Evolutionary conservation across 2,797 vertebrate species (phyloP), one percentile per base, ranked within the genome.

Genomic region (Trematomus bernacchii): DNA sequence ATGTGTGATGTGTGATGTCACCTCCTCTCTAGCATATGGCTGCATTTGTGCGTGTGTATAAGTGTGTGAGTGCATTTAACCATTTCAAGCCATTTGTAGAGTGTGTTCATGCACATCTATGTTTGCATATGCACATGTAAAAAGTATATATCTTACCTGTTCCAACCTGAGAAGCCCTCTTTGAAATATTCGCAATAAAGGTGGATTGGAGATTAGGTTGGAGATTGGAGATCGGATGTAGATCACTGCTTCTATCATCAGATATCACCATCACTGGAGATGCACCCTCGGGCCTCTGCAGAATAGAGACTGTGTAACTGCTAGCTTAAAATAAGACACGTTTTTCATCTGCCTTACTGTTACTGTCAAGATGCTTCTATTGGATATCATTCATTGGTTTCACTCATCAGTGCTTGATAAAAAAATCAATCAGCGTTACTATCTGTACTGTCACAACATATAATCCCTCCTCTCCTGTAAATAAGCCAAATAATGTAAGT

Each of bases 1-100:
- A 77, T 82, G 76, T 77, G 80, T 89, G 79, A 77, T 82, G 76
- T 77, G 80, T 89, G 82, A 86, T 84, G 87, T 89, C 90, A 87
- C 76, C 73, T 76, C 52, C 64, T 66, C 76, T 71, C 70, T 44
- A 71, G 21, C 69, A 65, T 37, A 72, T 77, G 83, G 65, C 72
- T 83, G 72, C 73, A 64, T 81, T 77, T 81, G 63, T 76, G 68
- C 51, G 33, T 87, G 68, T 76, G 63, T 73, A 44, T 61, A 69
- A 57, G 30, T 62, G 44, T 55, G 40, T 37, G 21, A 50, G 42
- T 62, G 66, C 3, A 64, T 82, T 61, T 51, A 3, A 67, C 44
- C 11, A 47, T 8, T 70, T 19, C 44, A 42, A 13, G 74, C 14
- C 10, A 23, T 72, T 51, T 19, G 40, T 46, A 30, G 11, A 19